These are phyloP conservation scores for Catajapyx aquilonaris DNA, from an alignment of 1,140 invertebrate species.

Conservation along the genomic window DNA sequence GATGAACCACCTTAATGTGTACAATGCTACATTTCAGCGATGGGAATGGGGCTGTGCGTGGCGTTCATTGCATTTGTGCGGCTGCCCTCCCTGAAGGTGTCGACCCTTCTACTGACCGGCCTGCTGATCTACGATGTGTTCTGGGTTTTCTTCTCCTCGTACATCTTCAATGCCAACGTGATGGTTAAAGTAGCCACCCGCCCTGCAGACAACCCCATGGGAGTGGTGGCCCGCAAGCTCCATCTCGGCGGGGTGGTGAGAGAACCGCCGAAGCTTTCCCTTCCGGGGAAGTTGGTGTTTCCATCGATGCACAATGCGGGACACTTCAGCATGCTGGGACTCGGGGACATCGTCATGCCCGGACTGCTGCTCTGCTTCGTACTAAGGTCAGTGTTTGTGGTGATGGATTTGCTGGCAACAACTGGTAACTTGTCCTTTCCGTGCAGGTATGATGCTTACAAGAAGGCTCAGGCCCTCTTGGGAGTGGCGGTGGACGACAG, in stretches of 20 bases:
- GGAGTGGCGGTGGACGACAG: constrained; percentile 6
- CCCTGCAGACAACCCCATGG: constrained; percentile 90
- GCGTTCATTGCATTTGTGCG: constrained; percentile 93
- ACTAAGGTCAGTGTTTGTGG: too few species aligned
- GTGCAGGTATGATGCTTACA: constrained; percentile 78
- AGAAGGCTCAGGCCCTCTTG: constrained; percentile 44
- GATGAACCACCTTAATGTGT: too few species aligned
- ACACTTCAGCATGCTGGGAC: constrained; percentile 90
- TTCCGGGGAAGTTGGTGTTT: constrained; percentile 92
- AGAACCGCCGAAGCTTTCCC: constrained; percentile 79
- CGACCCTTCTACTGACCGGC: constrained; percentile 79
- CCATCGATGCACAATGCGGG: constrained; percentile 87
- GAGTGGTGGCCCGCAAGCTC: constrained; percentile 73
- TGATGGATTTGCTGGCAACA: too few species aligned
- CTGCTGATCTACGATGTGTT: constrained; percentile 93
- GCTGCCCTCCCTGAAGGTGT: constrained; percentile 88
- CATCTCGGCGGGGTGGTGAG: constrained; percentile 67
- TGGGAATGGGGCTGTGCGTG: constrained; percentile 93
- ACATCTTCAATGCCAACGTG: constrained; percentile 95
- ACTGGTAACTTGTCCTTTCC: neutral
- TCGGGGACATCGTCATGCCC: constrained; percentile 97
- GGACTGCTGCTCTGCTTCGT: constrained; percentile 89
- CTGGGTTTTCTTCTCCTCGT: constrained; percentile 97
- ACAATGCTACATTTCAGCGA: constrained; percentile 47
- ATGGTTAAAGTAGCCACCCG: constrained; percentile 90